Conservation (phyloP, 2,888 invertebrate species). For the Chromoteleia sp. region DNA sequence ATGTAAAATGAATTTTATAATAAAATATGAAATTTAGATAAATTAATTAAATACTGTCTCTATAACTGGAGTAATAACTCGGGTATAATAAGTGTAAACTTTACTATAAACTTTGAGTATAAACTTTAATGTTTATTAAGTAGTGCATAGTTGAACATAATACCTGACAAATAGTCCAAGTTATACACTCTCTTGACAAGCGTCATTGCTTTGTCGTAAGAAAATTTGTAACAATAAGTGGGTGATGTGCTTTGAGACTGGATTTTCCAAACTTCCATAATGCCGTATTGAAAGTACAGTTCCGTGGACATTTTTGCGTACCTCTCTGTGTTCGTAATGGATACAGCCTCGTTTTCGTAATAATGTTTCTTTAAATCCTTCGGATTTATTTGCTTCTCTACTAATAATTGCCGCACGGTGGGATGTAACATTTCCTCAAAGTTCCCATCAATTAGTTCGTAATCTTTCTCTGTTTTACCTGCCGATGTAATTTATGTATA, state of each 20-base stretch:
- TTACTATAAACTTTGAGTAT: no score
- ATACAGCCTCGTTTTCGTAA: constrained; percentile 72
- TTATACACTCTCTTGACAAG: constrained; percentile 65
- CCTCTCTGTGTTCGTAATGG: constrained; percentile 46
- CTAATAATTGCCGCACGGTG: constrained; percentile 50
- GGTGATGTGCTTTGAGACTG: constrained; percentile 71
- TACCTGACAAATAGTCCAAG: constrained; percentile 73
- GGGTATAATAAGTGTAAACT: no score
- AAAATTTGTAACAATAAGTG: constrained; percentile 78
- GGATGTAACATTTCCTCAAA: constrained; percentile 68
- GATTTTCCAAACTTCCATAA: constrained; percentile 72
- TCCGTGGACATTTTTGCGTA: constrained; percentile 74
- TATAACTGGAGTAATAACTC: no score
- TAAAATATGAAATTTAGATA: no score
- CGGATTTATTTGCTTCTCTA: constrained; percentile 63
- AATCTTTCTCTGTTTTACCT: constrained; percentile 59
- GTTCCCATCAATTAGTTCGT: constrained; percentile 56
- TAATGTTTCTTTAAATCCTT: constrained; percentile 74
- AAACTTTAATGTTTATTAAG: no score
- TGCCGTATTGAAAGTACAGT: constrained; percentile 73
- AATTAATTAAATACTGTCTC: no score
- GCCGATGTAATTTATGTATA: constrained; percentile 11
- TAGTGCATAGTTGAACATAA: no score
- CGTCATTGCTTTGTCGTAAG: constrained; percentile 73
- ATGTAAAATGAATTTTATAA: no score